Evolutionary conservation across 1,140 invertebrate species (phyloP), one percentile per base, ranked within the genome.

Genomic region (Psix sp.): DNA sequence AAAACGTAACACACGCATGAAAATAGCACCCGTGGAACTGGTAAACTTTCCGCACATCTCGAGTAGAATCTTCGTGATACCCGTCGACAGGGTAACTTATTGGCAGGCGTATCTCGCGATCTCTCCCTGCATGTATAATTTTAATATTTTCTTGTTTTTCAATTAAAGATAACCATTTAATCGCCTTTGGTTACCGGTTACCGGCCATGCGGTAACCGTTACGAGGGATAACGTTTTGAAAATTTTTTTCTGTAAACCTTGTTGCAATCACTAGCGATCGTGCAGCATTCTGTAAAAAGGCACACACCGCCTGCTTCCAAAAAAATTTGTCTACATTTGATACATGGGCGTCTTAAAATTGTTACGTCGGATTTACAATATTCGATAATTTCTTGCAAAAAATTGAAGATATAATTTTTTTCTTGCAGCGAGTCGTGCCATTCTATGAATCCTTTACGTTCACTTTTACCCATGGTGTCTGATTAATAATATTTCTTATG

Each of bases 1-100:
- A 45, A 33, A 36, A 26, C 60, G 54, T 21, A 10, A 11, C 33
- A 20, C 65, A 74, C 1, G 29, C 56, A 26, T 74, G 72, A 33
- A 36, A 70, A 31, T 26, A 65, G 38, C 73, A 71, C 1, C 73
- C 66, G 17, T 70, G 29, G 24, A 45, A 75, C 36, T 71, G 52
- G 18, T 24, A 63, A 4, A 70, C 54, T 3, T 4, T 20, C 10
- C 26, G 5, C 11, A 26, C 10, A 21, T 10, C 20, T 16, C 16
- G 26, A 2, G 35, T 13, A 21, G 11, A 9, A 16, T 54, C 13
- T 18, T 65, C 26, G 6, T 45, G n/a, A 33, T 45, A 65, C 9
- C 60, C 54, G 18, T 65, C 60, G 45, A 65, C 48, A 2, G 15
- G n/a, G 10, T 16, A 38, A 3, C 35, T 14, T 5, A 15, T 5